phyloP scores from a whole-genome alignment of 2,888 invertebrate genomes.

The Orchesella flavescens region DNA sequence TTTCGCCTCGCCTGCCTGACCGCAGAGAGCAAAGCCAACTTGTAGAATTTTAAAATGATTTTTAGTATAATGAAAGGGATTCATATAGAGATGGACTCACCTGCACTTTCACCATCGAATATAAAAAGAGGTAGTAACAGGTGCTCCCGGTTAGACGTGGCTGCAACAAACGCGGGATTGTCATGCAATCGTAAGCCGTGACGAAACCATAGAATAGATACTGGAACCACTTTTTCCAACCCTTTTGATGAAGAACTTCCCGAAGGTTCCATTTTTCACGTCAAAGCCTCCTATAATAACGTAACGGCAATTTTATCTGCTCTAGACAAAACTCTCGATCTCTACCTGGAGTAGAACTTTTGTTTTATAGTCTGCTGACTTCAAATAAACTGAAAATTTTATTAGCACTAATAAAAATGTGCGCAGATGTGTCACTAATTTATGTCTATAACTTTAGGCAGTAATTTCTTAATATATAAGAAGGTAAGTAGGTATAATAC shows the following conservation, averaged over 20 bases:
- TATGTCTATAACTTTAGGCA: no score
- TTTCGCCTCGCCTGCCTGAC: no score
- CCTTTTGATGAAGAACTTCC: not conserved
- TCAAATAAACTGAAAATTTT: not conserved
- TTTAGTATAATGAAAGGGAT: not conserved
- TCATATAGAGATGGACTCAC: conserved; percentile 74
- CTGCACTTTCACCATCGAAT: conserved; percentile 84
- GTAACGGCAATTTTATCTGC: not conserved
- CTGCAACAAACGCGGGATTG: conserved; percentile 80
- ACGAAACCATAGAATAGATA: conserved; percentile 80
- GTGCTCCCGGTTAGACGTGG: conserved; percentile 75
- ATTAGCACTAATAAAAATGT: not conserved
- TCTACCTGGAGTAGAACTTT: no score
- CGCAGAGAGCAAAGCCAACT: no score
- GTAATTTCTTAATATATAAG: no score
- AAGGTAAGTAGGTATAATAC: no score
- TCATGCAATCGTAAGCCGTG: conserved; percentile 83
- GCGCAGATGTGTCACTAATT: no score
- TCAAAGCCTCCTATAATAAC: no score
- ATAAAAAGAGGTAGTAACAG: conserved; percentile 81
- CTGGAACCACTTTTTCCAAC: not conserved
- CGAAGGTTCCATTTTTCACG: not conserved
- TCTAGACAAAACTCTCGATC: no score
- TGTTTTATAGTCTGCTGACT: no score
- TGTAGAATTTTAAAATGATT: conserved; percentile 26